Evolutionary conservation across 2,113 vertebrate genomes (phyloP), one percentile per base, ranked within the genome.

Genomic region (Enhydra lutris): DNA sequence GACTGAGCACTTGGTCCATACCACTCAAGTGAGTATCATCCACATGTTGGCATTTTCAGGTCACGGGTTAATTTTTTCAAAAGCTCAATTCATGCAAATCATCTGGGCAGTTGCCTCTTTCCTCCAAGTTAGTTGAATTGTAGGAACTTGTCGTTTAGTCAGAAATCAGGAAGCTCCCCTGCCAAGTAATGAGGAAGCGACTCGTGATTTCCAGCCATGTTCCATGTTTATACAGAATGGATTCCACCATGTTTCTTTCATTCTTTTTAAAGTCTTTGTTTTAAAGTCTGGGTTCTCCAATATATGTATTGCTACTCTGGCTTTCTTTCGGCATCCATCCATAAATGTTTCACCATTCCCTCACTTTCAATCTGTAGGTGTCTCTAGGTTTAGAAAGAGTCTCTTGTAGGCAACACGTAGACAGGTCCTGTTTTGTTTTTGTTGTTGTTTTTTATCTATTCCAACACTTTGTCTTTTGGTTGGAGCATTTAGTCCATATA

Each of bases 21-120:
- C 52, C 69, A 0, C 3, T 39, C 9, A 36, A 14, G 4, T 11
- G 59, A 65, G 4, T 10, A 11, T 31, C 4, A 1, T 2, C 17
- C 29, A 3, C 6, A 0, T 0, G 3, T 21, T n/a, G 42, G 45
- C 47, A 50, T 67, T 20, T 39, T 80, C 18, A 7, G 31, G 50
- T 80, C 20, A 1, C 3, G 50, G n/a, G n/a, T 21, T 9, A 26
- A 42, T 50, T 59, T 36, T 20, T 67, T 84, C 63, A 59, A 31
- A 95, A 74, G 18, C 6, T 63, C 21, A 31, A 17, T 71, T 82
- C n/a, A 52, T 71, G 42, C 3, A 23, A 45, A 74, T 88, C 74
- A 15, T 71, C 36, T 12, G 20, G 34, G 3, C 85, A 24, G 29
- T 52, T 84, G 80, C 69, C 11, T 73, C 50, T 86, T 73, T 52